phyloP scores from a whole-genome alignment of 2,113 vertebrate genomes.

The Sporophila hypoxantha region DNA sequence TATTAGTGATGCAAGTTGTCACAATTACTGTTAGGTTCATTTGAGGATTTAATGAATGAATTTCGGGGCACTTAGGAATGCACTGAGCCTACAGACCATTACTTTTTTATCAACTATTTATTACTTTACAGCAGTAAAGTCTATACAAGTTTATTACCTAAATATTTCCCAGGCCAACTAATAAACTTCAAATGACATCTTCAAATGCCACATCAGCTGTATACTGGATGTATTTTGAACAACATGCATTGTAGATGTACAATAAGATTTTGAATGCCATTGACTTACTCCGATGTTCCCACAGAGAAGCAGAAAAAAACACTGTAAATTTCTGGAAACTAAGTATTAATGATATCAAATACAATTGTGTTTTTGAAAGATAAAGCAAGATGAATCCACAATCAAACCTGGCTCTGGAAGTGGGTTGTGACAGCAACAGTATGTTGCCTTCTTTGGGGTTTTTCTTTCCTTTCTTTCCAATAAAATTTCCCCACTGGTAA shows the following conservation, averaged over 20 bases:
- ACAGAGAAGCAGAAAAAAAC: neutral
- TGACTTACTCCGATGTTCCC: neutral
- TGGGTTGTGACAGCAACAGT: neutral
- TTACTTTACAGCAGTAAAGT: neutral
- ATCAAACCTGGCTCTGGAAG: neutral
- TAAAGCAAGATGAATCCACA: neutral
- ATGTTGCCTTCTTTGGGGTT: neutral
- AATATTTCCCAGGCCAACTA: neutral
- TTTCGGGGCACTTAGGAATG: neutral
- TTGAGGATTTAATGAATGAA: constrained; percentile 35
- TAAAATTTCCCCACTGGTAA: neutral
- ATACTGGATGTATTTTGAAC: neutral
- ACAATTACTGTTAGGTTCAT: neutral
- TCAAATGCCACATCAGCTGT: neutral
- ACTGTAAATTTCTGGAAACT: neutral
- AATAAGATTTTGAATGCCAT: neutral
- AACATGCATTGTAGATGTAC: neutral
- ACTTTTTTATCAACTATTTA: constrained; percentile 17
- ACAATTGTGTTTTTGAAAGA: neutral
- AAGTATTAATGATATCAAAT: neutral
- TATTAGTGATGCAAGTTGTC: constrained; percentile 8
- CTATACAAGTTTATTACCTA: neutral
- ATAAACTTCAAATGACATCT: neutral
- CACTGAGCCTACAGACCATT: neutral
- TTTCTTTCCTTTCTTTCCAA: neutral